Evolutionary conservation across 2,113 vertebrate genomes (phyloP).

Genomic region (Cathartes aura): DNA sequence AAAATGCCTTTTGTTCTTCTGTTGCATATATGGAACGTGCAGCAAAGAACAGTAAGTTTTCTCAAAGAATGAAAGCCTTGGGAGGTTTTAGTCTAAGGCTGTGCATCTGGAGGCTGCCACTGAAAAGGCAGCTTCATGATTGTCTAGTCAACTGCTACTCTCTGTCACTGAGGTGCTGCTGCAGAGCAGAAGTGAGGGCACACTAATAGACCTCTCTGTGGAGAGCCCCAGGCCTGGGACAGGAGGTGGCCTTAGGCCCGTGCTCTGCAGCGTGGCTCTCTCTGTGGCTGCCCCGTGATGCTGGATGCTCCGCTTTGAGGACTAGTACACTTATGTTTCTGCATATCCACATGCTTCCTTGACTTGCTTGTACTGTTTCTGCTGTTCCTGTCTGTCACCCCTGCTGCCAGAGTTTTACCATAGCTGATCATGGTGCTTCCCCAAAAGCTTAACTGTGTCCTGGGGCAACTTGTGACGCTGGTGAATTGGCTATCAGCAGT

Average conservation of each 20-base stretch:
- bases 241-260: neutral
- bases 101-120: neutral
- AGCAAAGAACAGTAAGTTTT: neutral
- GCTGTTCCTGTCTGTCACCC: neutral
- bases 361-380: neutral
- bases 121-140: neutral
- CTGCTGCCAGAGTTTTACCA: neutral
- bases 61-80: neutral
- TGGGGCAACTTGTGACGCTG: neutral
- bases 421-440: neutral
- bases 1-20: constrained; percentile 45
- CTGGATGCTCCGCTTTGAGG: neutral
- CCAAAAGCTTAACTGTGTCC: neutral
- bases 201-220: neutral
- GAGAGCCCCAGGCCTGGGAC: neutral
- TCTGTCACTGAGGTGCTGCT: neutral
- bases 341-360: neutral
- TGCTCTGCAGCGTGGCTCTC: neutral
- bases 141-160: neutral
- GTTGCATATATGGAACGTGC: neutral
- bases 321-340: neutral
- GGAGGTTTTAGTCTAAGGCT: neutral
- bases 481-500: neutral
- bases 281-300: neutral
- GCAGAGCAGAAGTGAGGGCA: neutral